phyloP scores from a whole-genome alignment of 2,113 vertebrate species.

The Prochilodus magdalenae region DNA sequence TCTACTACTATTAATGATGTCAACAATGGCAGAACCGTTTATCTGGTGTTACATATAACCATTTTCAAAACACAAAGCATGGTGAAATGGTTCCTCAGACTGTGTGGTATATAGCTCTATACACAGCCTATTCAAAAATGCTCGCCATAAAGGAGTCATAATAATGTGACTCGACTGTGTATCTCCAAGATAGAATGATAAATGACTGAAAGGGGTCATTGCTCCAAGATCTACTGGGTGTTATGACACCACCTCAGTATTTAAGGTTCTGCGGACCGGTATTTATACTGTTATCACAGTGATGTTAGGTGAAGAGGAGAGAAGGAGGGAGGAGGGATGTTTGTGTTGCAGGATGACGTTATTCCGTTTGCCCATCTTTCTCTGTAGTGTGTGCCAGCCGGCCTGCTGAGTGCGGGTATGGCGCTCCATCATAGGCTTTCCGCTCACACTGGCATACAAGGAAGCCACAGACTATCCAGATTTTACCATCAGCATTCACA shows the following conservation, averaged over 20 bases:
- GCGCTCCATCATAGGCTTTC: constrained; percentile 8
- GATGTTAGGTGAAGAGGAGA: not conserved
- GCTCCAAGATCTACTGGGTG: too few species aligned
- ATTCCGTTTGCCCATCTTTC: not conserved
- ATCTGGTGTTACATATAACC: too few species aligned
- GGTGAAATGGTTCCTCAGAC: too few species aligned
- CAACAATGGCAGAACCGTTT: too few species aligned
- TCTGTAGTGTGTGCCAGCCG: not conserved
- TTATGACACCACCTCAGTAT: not conserved
- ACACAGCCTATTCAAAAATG: too few species aligned
- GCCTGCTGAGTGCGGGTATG: constrained; percentile 41
- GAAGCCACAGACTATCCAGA: not conserved
- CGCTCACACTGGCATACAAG: not conserved
- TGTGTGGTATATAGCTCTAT: too few species aligned
- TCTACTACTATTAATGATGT: too few species aligned
- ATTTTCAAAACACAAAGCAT: too few species aligned
- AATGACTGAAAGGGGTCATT: too few species aligned
- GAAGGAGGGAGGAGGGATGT: not conserved
- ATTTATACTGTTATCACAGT: not conserved
- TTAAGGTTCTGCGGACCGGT: not conserved
- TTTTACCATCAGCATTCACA: not conserved
- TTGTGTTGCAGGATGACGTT: constrained; percentile 24
- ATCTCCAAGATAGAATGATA: too few species aligned
- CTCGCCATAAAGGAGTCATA: too few species aligned
- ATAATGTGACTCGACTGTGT: too few species aligned